Percentiles rank a stretch among this genome's conserved stretches.
These are phyloP conservation scores for Metacarcinus magister DNA, from an alignment of 2,888 invertebrate species.

Conservation along the genomic window DNA sequence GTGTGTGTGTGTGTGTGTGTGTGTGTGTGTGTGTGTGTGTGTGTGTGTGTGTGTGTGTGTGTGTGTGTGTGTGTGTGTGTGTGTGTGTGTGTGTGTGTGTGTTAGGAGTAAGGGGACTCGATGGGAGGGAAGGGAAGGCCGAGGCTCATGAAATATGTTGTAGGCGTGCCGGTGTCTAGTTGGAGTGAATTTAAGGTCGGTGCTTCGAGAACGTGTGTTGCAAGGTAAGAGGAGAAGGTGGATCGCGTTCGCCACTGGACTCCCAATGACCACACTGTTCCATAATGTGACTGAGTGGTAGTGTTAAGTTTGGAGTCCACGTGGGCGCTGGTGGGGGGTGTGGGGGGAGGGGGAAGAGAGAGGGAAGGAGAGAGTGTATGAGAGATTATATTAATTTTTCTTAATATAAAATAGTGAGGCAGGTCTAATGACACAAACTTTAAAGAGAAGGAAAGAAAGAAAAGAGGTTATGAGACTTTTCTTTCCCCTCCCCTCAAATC, in stretches of 20 bases:
- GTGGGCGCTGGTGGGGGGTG: neutral
- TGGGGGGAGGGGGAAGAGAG: neutral
- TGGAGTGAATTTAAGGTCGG: slow-evolving; percentile 18
- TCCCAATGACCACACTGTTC: neutral
- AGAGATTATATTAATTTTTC: neutral
- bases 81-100: too few species aligned
- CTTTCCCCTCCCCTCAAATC: neutral
- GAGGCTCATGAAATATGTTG: neutral
- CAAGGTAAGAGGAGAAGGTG: neutral
- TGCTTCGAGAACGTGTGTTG: neutral
- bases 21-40: too few species aligned
- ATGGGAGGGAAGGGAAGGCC: neutral
- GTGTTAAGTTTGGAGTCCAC: neutral
- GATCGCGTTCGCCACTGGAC: neutral
- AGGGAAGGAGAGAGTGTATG: neutral
- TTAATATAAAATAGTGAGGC: neutral
- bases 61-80: too few species aligned
- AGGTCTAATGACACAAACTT: slow-evolving; percentile 17
- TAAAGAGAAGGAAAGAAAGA: neutral
- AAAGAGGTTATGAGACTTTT: neutral
- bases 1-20: too few species aligned
- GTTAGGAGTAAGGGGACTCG: neutral
- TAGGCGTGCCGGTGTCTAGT: neutral
- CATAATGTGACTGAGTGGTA: neutral
- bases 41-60: too few species aligned